A percentile compares a stretch with the other conserved stretches of the same genome.
Conservation (phyloP, 2,888 invertebrate genomes). For the Steromphala cineraria region DNA sequence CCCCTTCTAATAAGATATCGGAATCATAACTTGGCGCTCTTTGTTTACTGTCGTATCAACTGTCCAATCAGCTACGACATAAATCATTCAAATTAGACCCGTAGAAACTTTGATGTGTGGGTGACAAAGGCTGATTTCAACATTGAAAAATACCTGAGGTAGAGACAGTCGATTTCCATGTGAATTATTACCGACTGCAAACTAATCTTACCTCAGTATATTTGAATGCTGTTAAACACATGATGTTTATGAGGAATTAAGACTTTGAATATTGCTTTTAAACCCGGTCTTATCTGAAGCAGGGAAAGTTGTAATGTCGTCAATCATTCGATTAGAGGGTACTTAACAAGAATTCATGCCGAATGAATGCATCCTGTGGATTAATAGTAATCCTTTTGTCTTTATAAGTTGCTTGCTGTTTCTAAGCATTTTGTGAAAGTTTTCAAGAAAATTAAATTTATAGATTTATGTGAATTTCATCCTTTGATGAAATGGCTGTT, state of each 20-base stretch:
- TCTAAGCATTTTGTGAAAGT: too few relatives aligned
- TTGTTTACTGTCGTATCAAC: not conserved
- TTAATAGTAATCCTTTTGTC: not conserved
- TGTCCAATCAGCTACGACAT: not conserved
- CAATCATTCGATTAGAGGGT: not conserved
- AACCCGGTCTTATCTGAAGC: not conserved
- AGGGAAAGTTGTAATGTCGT: not conserved
- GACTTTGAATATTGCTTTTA: not conserved
- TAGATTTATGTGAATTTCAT: too few relatives aligned
- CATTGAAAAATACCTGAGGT: not conserved
- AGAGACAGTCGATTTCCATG: not conserved
- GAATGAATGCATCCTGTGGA: not conserved
- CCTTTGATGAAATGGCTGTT: too few relatives aligned
- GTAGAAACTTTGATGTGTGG: not conserved
- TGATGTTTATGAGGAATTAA: not conserved
- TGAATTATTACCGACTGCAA: not conserved
- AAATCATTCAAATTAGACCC: not conserved
- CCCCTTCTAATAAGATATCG: not conserved
- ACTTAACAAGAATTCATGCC: too few relatives aligned
- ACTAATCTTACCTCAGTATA: not conserved
- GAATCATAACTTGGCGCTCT: not conserved
- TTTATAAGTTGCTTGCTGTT: too few relatives aligned
- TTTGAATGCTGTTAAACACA: not conserved
- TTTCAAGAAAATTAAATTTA: too few relatives aligned
- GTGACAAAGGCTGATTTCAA: not conserved